Evolutionary conservation across 2,113 vertebrate genomes (phyloP), one percentile per base, ranked within the genome.

Genomic region (Hiodon tergisus): DNA sequence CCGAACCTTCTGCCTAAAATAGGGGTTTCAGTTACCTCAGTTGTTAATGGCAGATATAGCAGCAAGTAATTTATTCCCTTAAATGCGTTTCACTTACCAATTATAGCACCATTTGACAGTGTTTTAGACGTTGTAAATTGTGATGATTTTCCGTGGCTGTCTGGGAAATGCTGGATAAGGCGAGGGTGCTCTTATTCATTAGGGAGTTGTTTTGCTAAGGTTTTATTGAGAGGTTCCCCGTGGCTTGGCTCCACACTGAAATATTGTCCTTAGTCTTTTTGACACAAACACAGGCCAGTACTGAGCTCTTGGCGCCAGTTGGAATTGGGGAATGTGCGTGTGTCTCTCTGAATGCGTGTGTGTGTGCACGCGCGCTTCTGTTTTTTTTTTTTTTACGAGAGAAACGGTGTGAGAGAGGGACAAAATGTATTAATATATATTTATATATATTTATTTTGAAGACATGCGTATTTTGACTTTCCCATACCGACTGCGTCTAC

Each of bases 191-290:
- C 80, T 85, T 79, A 62, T 80, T 74, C 78, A 81, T 76, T 57
- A 83, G 82, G 83, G 80, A 80, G 88, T 90, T 92, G 90, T 93
- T 91, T 89, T 90, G 92, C 89, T 90, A 87, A 89, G 85, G 89
- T 90, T 92, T 93, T 93, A 93, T 92, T 89, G 92, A 90, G 90
- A 89, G 89, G 90, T 92, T 92, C 90, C 92, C 92, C 88, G 91
- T 84, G 89, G 92, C 86, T 93, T 91, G 91, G 91, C 92, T 92
- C 89, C 91, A 90, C 89, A 91, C 89, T 92, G 91, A 93, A 92
- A 93, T 91, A 91, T 91, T 92, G 91, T 92, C 91, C 90, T 75
- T 89, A 81, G 86, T 88, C 90, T 92, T 90, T 89, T 87, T 91
- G 91, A 93, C 91, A 93, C 90, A 90, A 91, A 93, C 91, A 93